Conservation (phyloP, 2,888 invertebrate genomes). For the Himalopsyche japonica region DNA sequence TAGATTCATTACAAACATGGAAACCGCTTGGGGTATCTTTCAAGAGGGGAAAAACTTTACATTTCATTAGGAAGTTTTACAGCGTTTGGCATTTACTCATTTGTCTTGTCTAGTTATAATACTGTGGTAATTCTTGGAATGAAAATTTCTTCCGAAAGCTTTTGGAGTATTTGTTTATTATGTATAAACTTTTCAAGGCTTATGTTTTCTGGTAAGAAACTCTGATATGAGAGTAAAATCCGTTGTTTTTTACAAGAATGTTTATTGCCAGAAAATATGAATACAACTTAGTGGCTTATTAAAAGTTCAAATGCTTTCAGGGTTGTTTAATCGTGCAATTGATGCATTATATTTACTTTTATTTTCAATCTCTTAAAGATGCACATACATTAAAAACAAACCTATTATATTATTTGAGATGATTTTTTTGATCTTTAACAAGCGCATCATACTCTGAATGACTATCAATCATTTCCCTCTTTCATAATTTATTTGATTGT, state of each 20-base stretch:
- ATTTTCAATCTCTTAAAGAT: too few species aligned
- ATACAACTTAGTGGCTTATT: too few species aligned
- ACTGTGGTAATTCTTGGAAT: neutral
- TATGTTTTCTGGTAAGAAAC: neutral
- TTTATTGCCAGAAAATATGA: too few species aligned
- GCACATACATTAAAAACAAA: too few species aligned
- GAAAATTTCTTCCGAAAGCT: neutral
- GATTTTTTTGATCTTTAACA: too few species aligned
- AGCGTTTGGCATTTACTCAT: constrained; percentile 22
- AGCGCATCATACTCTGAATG: too few species aligned
- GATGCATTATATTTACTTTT: too few species aligned
- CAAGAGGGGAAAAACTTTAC: constrained; percentile 30
- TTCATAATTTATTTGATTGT: too few species aligned
- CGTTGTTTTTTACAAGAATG: neutral
- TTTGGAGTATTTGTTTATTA: neutral
- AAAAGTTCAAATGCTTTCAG: too few species aligned
- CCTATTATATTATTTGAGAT: too few species aligned
- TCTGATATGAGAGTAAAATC: neutral
- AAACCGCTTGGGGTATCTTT: neutral
- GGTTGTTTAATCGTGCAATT: too few species aligned
- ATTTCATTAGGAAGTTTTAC: constrained; percentile 37
- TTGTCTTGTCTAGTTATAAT: constrained; percentile 21
- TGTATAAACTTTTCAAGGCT: neutral
- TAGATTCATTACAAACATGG: constrained; percentile 1
- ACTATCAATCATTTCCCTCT: too few species aligned